These are phyloP conservation scores for Atherinosoma microstoma DNA, from an alignment of 2,797 vertebrate species.

Conservation along the genomic window DNA sequence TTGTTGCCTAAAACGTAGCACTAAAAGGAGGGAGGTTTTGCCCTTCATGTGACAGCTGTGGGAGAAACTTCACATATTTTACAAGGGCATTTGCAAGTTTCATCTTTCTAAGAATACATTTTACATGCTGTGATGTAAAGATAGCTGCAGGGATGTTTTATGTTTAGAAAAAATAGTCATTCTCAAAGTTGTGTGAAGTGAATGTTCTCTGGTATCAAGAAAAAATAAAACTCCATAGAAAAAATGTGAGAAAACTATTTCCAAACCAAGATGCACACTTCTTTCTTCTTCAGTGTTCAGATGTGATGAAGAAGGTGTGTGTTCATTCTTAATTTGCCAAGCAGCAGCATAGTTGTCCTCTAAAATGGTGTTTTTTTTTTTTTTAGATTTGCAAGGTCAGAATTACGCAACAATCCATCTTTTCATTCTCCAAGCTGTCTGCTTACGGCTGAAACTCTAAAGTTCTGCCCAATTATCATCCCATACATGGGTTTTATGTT, in stretches of 20 bases:
- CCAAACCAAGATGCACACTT: not conserved
- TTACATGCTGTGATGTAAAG: not conserved
- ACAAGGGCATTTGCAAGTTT: not conserved
- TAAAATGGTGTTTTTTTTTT: no score
- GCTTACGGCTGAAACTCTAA: not conserved
- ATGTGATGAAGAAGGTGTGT: no score
- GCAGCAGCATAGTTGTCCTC: no score
- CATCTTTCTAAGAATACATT: not conserved
- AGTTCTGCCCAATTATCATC: not conserved
- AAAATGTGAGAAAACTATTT: not conserved
- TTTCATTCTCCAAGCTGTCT: not conserved
- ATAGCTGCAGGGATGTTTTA: not conserved
- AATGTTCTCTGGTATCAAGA: not conserved
- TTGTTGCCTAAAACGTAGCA: not conserved
- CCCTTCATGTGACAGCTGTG: not conserved
- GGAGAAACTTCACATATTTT: not conserved
- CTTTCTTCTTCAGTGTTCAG: not conserved
- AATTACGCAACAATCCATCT: not conserved
- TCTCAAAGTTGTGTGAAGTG: not conserved
- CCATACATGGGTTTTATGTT: not conserved
- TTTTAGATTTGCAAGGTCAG: no score
- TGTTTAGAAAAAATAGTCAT: not conserved
- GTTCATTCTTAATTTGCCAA: no score
- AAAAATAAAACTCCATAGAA: not conserved
- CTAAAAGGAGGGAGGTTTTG: not conserved